phyloP scores from a whole-genome alignment of 64 coral and sea anemone species.

The Platygyra sinensis region DNA sequence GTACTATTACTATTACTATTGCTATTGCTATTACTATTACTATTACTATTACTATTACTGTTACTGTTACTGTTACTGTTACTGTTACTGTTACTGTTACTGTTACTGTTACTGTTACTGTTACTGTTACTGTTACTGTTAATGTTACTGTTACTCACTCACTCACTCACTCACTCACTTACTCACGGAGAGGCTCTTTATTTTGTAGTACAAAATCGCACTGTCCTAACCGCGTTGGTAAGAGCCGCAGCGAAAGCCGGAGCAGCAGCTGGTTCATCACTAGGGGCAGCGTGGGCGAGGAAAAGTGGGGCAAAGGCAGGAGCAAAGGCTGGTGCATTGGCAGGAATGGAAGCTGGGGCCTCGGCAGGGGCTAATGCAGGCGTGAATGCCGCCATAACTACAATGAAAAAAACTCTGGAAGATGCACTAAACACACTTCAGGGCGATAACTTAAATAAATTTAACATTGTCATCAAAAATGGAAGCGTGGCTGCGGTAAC shows the following conservation, averaged over 20 bases:
- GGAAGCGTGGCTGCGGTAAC: neutral
- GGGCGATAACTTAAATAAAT: neutral
- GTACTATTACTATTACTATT: too few species aligned
- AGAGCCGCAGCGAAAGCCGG: slow-evolving; percentile 24
- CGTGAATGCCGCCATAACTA: neutral
- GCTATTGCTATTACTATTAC: too few species aligned
- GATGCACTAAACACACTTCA: slow-evolving; percentile 24
- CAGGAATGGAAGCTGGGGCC: slow-evolving; percentile 29
- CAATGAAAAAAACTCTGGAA: slow-evolving; percentile 6
- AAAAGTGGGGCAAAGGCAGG: slow-evolving; percentile 24
- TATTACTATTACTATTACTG: too few species aligned
- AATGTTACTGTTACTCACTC: too few species aligned
- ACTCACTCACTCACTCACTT: too few species aligned
- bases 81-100: too few species aligned
- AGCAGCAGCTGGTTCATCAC: slow-evolving; percentile 3
- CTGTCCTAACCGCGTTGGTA: neutral
- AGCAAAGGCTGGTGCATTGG: slow-evolving; percentile 36
- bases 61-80: too few species aligned
- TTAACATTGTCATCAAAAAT: neutral
- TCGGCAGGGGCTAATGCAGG: slow-evolving; percentile 4
- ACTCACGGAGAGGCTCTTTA: neutral
- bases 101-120: too few species aligned
- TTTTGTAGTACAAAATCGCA: neutral
- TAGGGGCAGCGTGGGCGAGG: slow-evolving; percentile 4
- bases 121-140: too few species aligned